Percentiles rank a stretch among this genome's conserved stretches.
Evolutionary conservation across 2,113 vertebrate genomes (phyloP).

Genomic region (Barbus barbus): DNA sequence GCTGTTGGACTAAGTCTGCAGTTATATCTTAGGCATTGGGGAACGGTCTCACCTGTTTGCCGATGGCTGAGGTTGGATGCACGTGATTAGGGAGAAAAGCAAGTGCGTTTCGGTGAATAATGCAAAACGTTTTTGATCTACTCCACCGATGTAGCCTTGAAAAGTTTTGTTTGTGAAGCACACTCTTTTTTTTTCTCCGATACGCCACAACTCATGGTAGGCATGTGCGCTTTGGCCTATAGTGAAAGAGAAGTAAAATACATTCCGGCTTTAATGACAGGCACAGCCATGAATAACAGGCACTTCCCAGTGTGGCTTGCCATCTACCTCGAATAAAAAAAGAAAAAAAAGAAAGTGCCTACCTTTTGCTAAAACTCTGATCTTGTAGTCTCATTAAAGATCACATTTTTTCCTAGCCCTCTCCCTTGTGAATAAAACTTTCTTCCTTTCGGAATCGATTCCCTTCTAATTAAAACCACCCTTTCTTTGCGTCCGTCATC

Average conservation of each 20-base stretch:
- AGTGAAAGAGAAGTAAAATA: not conserved
- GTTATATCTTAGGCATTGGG: constrained; percentile 17
- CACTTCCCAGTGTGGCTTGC: constrained; percentile 18
- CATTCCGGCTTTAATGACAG: constrained; percentile 8
- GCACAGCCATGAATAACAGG: constrained; percentile 35
- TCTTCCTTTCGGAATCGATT: constrained; percentile 59
- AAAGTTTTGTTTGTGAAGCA: constrained; percentile 10
- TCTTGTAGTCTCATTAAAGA: constrained; percentile 67
- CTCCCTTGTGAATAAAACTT: constrained; percentile 63
- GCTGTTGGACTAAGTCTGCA: constrained; percentile 12
- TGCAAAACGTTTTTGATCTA: constrained; percentile 16
- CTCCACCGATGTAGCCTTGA: not conserved
- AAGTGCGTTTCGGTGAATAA: not conserved
- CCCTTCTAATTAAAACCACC: constrained; percentile 73
- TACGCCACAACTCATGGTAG: not conserved
- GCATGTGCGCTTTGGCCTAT: not conserved
- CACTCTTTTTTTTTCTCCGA: not conserved
- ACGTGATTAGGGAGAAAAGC: constrained; percentile 1
- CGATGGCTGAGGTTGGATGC: not conserved
- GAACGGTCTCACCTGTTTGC: not conserved
- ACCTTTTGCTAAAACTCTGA: constrained; percentile 20
- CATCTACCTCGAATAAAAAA: not conserved
- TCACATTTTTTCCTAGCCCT: constrained; percentile 54
- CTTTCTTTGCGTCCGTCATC: constrained; percentile 70
- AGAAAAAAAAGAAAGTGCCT: not conserved